Evolutionary conservation across 2,888 invertebrate genomes (phyloP).

Genomic region (Plemyria rubiginata): DNA sequence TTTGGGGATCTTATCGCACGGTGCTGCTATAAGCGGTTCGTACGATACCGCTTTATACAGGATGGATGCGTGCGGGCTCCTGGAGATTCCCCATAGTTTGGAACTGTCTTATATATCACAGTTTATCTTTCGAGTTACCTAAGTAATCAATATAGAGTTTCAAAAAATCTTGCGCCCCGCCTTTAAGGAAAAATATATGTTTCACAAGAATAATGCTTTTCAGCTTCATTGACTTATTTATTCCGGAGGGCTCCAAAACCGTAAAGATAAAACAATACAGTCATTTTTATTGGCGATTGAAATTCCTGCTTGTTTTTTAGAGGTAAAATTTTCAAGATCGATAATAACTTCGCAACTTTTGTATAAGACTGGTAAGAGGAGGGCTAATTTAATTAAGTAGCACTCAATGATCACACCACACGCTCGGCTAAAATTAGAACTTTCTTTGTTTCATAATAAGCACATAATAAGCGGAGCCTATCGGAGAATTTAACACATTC

Average conservation of each 20-base stretch:
- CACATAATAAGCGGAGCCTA: not conserved
- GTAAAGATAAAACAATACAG: conserved; percentile 41
- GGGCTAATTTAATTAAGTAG: conserved; percentile 29
- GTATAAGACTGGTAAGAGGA: conserved; percentile 8
- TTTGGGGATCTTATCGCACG: too few relatives aligned
- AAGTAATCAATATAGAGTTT: conserved; percentile 53
- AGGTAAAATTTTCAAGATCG: conserved; percentile 3
- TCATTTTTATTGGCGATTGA: conserved; percentile 30
- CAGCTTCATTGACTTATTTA: conserved; percentile 63
- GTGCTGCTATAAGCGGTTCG: too few relatives aligned
- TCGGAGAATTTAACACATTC: not conserved
- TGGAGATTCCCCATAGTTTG: too few relatives aligned
- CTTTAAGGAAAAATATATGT: conserved; percentile 61
- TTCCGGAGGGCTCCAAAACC: conserved; percentile 49
- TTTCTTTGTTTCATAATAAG: conserved; percentile 2
- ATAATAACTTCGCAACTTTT: conserved; percentile 10
- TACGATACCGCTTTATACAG: too few relatives aligned
- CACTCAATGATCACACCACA: conserved; percentile 28
- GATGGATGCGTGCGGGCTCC: too few relatives aligned
- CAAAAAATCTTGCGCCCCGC: conserved; percentile 42
- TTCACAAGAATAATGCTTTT: conserved; percentile 66
- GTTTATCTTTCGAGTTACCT: not conserved
- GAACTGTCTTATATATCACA: too few relatives aligned
- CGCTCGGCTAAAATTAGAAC: conserved; percentile 20
- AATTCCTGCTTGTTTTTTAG: conserved; percentile 13